Evolutionary conservation across 2,888 invertebrate genomes (phyloP).

Genomic region (Meghimatium bilineatum): DNA sequence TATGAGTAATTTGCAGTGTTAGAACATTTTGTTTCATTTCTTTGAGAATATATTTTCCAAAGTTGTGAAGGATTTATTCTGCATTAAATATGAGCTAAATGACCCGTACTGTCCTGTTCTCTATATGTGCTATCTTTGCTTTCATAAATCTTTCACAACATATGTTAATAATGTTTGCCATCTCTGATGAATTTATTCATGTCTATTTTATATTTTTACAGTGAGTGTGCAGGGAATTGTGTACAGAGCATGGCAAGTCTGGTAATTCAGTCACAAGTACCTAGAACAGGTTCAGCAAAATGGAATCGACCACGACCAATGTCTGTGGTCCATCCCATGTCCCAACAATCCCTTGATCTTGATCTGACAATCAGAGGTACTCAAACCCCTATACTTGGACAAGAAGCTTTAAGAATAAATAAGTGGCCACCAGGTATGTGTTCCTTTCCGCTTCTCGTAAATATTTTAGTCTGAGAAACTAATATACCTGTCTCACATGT

Average conservation of each 20-base stretch:
- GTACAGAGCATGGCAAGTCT: slow-evolving; percentile 24
- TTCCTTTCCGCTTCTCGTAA: background rate
- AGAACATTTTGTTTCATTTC: too few species aligned
- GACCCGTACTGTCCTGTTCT: too few species aligned
- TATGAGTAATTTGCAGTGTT: too few species aligned
- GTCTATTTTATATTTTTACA: background rate
- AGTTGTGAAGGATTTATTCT: too few species aligned
- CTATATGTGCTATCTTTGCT: too few species aligned
- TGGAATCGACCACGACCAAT: slow-evolving; percentile 41
- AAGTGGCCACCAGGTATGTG: slow-evolving; percentile 33
- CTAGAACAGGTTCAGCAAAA: slow-evolving; percentile 40
- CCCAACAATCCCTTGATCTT: slow-evolving; percentile 30
- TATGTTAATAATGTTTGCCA: too few species aligned
- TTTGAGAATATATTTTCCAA: too few species aligned
- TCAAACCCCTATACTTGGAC: slow-evolving; percentile 21
- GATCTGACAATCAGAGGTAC: slow-evolving; percentile 40
- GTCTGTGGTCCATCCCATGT: slow-evolving; percentile 17
- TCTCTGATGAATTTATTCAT: too few species aligned
- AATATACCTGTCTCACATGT: too few species aligned
- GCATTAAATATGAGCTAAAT: too few species aligned
- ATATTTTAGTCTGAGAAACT: too few species aligned
- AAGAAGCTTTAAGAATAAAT: slow-evolving; percentile 21
- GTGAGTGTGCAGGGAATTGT: background rate
- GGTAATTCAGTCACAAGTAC: background rate
- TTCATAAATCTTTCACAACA: too few species aligned